A percentile compares a stretch with the other conserved stretches of the same genome.
Evolutionary conservation across 2,888 invertebrate species (phyloP).

Genomic region (Kuschelorhynchus macadamiae): DNA sequence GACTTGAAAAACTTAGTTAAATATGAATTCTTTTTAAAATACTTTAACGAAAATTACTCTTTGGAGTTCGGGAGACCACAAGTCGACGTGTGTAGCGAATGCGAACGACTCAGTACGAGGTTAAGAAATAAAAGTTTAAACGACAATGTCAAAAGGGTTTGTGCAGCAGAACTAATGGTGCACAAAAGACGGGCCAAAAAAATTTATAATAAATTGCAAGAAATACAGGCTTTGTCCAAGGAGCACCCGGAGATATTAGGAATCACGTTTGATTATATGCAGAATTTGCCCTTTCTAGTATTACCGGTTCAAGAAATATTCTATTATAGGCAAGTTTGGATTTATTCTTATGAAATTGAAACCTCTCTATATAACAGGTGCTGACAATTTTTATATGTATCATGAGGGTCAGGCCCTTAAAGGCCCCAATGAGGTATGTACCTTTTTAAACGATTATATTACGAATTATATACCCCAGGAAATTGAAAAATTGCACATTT

Average conservation of each 20-base stretch:
- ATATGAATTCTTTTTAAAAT: constrained; percentile 10
- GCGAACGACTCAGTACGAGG: constrained; percentile 2
- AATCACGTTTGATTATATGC: too few species aligned
- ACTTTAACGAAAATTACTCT: not conserved
- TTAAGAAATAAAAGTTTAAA: constrained; percentile 2
- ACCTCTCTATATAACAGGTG: too few species aligned
- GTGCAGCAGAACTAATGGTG: not conserved
- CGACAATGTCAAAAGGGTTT: constrained; percentile 14
- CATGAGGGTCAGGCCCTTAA: constrained; percentile 52
- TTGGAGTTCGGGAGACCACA: not conserved
- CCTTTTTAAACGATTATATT: constrained; percentile 49
- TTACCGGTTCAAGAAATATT: not conserved
- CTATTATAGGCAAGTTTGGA: constrained; percentile 46
- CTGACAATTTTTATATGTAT: constrained; percentile 45
- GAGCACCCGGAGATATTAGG: not conserved
- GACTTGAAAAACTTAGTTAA: not conserved
- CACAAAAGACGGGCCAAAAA: too few species aligned
- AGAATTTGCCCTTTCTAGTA: not conserved
- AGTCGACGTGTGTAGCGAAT: constrained; percentile 10
- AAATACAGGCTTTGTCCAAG: not conserved
- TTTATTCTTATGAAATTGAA: too few species aligned
- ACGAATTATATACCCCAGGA: constrained; percentile 33
- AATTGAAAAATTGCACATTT: constrained; percentile 1
- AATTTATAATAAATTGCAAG: too few species aligned
- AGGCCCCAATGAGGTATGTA: constrained; percentile 52